phyloP scores from a whole-genome alignment of 2,113 vertebrate species.

The Gadus chalcogrammus region DNA sequence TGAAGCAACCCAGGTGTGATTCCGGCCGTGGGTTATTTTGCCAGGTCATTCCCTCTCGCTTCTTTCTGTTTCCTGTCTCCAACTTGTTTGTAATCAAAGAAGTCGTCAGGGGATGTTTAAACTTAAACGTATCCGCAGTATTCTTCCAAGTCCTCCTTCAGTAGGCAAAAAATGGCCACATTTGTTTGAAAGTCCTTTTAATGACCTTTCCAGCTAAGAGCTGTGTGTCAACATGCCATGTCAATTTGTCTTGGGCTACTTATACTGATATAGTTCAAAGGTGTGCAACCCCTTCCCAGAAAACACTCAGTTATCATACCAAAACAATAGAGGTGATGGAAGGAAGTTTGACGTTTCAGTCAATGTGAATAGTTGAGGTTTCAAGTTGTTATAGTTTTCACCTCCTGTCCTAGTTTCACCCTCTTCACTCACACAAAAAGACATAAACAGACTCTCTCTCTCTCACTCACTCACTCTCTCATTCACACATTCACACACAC shows the following conservation, averaged over 20 bases:
- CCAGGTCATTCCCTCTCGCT: too few species aligned
- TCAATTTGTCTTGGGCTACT: neutral
- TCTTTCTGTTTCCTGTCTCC: too few species aligned
- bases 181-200: neutral
- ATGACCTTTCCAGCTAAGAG: neutral
- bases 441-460: constrained; percentile 1
- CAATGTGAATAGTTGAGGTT: constrained; percentile 6
- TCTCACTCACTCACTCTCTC: neutral
- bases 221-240: neutral
- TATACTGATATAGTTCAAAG: neutral
- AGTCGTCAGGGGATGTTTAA: too few species aligned
- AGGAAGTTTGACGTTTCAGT: too few species aligned
- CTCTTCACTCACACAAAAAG: neutral
- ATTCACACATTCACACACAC: neutral
- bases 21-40: too few species aligned
- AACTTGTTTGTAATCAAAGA: too few species aligned
- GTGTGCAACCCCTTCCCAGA: neutral
- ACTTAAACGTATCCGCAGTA: too few species aligned
- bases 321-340: neutral
- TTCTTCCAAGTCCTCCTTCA: too few species aligned
- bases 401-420: neutral
- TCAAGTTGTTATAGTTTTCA: neutral
- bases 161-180: too few species aligned
- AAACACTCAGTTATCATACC: neutral
- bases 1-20: too few species aligned